Base-by-base conservation (phyloP, 2,888 invertebrate genomes). In the Escarpia spicata region DNA sequence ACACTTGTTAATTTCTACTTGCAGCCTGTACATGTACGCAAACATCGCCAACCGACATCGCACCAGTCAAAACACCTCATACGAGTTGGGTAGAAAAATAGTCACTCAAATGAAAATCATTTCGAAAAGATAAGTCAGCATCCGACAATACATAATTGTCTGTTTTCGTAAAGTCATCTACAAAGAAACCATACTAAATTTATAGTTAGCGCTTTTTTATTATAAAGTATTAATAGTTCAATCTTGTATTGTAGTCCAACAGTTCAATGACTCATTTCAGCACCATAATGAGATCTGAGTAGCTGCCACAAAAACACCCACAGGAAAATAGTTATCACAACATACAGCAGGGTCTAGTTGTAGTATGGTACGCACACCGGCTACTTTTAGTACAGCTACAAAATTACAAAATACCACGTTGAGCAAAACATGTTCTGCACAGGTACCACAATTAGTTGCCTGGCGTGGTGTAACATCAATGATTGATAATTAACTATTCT, bases 391-490 rank as follows among this genome's bases (percentile, higher is more conserved):
- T 26, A 75, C 26, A 75, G 19, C 75, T 75, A 75, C 75, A 75
- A 75, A 75, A 75, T 75, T 75, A 75, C 75, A 75, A 75, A 75
- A 75, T 75, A 75, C 26, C 75, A 75, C n/a, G 75, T 75, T 75
- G 75, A 75, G 75, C n/a, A 75, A 26, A 6, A 75, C 75, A 75
- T 75, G 75, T 75, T 19, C 75, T 26, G 75, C 75, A 75, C 19
- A 75, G 75, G 37, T 26, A 75, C n/a, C 75, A 75, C 75, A 75
- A 6, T n/a, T 4, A n/a, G n/a, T 26, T 75, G 75, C 75, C 75
- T 75, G 75, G n/a, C 75, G 19, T 26, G n/a, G 75, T 4, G 26
- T 4, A 26, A n/a, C 9, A 52, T 52, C 52, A 52, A 52, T 52
- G 52, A 0, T 15, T 9, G 26, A 6, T 26, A 26, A 75, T 26